These are phyloP conservation scores for Enteromius fasciolatus DNA, from an alignment of 2,797 vertebrate genomes.

Conservation along the genomic window DNA sequence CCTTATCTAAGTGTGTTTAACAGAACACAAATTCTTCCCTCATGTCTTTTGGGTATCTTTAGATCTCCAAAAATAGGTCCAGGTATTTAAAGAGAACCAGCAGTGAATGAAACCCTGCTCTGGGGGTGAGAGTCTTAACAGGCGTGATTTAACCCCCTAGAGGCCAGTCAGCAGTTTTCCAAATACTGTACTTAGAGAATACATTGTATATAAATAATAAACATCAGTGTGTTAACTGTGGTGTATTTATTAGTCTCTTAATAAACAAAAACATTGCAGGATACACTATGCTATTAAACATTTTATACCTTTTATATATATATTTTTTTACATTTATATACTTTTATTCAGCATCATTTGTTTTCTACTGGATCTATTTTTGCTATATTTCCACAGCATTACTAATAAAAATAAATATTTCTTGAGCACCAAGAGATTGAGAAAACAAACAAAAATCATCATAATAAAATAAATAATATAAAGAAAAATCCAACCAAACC, in stretches of 20 bases:
- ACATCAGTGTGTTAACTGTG: background rate
- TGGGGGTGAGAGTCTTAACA: background rate
- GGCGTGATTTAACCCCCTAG: constrained; percentile 36
- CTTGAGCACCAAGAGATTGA: background rate
- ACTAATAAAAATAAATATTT: background rate
- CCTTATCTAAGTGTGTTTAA: background rate
- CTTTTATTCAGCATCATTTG: background rate
- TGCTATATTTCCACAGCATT: background rate
- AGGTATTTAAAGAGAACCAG: constrained; percentile 12
- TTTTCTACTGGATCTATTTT: background rate
- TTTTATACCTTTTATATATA: background rate
- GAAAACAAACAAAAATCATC: too few species aligned
- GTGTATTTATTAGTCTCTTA: background rate
- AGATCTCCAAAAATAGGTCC: background rate
- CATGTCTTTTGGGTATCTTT: constrained; percentile 1
- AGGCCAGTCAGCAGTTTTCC: constrained; percentile 37
- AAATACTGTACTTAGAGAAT: background rate
- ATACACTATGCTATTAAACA: background rate
- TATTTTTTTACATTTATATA: background rate
- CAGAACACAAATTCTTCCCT: background rate
- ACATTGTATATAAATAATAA: background rate
- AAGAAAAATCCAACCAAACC: too few species aligned
- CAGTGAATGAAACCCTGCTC: constrained; percentile 22
- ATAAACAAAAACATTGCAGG: background rate
- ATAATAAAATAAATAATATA: too few species aligned